Evolutionary conservation across 2,113 vertebrate genomes (phyloP), one percentile per base, ranked within the genome.

Genomic region (Dromiciops gliroides): DNA sequence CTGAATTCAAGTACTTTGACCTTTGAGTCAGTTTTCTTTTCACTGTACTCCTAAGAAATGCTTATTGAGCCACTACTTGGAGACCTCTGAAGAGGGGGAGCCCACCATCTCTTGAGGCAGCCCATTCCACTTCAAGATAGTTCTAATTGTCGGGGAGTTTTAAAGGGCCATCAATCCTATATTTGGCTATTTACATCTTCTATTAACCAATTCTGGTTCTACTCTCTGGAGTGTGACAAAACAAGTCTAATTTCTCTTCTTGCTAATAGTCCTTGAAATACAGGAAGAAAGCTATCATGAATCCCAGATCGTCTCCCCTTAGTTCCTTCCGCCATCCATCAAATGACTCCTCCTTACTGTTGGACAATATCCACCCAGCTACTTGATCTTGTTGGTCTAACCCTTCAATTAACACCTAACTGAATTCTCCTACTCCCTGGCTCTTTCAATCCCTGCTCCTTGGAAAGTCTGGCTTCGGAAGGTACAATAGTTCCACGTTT

Each of bases 341-440:
- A 14, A 16, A 60, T 60, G 28, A 60, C 28, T 91, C 44, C 90
- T 95, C 26, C 49, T 28, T 92, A 48, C 89, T 95, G n/a, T 96
- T 92, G 94, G 95, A 93, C 96, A 92, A 60, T 90, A 67, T 93
- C 83, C 90, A 92, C 28, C 56, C 26, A 50, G 49, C 89, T 97
- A 3, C 2, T 8, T 92, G 37, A 26, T 67, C 48, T 11, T 14
- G 50, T 83, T 95, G 47, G 48, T 92, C 51, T 92, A 48, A 56
- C 37, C 60, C 16, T 67, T 37, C 60, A 67, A 16, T 12, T 67
- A 37, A n/a, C 11, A 16, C 16, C 31, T 67, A 37, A 67, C 37
- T 4, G 25, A 53, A 67, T n/a, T 67, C 31, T 67, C 31, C 5
- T 4, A 37, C 31, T n/a, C 91, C 47, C 28, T 94, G 50, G 89